Percentiles rank a stretch among this genome's conserved stretches.
phyloP scores from a whole-genome alignment of 2,888 invertebrate genomes.

The Chaitophorus viminalis region DNA sequence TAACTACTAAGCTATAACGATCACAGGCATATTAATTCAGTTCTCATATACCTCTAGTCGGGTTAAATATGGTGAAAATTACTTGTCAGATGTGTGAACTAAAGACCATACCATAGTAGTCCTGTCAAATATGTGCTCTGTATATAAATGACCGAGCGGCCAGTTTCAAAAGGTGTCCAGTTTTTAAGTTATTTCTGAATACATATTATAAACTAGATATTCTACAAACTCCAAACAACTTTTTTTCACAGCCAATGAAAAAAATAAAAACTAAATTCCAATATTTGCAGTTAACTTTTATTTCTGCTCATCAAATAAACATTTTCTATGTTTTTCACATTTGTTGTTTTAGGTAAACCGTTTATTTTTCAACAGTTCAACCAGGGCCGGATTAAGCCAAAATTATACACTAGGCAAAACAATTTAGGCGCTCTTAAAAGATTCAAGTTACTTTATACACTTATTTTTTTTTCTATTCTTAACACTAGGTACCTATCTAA shows the following conservation, averaged over 20 bases:
- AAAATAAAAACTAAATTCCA: not conserved
- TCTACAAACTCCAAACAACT: not conserved
- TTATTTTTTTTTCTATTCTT: too few species aligned
- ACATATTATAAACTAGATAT: not conserved
- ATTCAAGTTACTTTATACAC: too few species aligned
- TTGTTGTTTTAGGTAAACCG: not conserved
- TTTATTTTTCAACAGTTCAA: too few species aligned
- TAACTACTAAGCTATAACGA: too few species aligned
- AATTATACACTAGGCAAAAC: too few species aligned
- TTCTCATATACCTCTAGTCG: not conserved
- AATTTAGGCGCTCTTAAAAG: too few species aligned
- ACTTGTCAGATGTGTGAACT: not conserved
- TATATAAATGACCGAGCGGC: not conserved
- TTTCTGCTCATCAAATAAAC: not conserved
- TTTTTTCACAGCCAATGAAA: not conserved
- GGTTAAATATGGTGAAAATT: not conserved
- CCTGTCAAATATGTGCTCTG: not conserved
- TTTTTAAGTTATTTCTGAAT: not conserved
- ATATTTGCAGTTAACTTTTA: not conserved
- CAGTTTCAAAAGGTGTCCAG: not conserved
- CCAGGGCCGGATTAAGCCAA: too few species aligned
- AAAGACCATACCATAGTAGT: not conserved
- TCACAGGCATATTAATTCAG: too few species aligned
- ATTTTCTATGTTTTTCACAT: not conserved
- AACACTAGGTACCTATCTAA: too few species aligned